Base-by-base conservation (phyloP, 2,797 vertebrate species). In the Mastacembelus armatus region DNA sequence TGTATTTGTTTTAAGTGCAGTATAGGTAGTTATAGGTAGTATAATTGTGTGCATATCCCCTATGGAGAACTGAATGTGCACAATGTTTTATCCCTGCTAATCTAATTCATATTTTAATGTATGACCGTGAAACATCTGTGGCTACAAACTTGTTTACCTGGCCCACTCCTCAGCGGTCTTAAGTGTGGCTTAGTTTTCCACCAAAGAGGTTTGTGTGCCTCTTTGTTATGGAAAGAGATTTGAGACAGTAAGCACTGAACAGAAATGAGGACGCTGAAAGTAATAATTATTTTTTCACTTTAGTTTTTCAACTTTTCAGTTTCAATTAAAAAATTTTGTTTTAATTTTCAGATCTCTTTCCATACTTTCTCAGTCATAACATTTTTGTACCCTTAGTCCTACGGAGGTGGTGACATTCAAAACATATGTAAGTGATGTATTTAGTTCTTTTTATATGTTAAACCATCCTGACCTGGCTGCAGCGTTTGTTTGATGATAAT, bases 361-460 rank as follows among this genome's bases (percentile, higher is more conserved):
- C n/a, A n/a, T n/a, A n/a, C n/a, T n/a, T n/a, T n/a, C 43, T 81
- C 69, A 69, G 44, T 80, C 83, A 77, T 62, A 21, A 45, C 21
- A 52, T 67, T 19, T 19, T 52, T 71, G 4, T 30, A 35, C 3
- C 18, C 30, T 59, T 52, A 26, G 27, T 49, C 29, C 6, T 26
- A 7, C 14, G 4, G 10, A 45, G 62, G 52, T 48, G 49, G 49
- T 26, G 44, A 48, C 35, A 18, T 33, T 35, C 32, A n/a, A 51
- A 39, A 45, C 52, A 29, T 32, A 39, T 15, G 19, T 7, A 26
- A 15, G 18, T 56, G 15, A 1, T 19, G 32, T 12, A 1, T 32
- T 43, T 55, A 38, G 2, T 24, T 5, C 18, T 4, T 49, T 33
- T 54, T 35, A 29, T 9, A 21, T 6, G 38, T n/a, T n/a, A 49